Base-by-base conservation (phyloP, 2,888 invertebrate genomes). In the Tetropium fuscum region DNA sequence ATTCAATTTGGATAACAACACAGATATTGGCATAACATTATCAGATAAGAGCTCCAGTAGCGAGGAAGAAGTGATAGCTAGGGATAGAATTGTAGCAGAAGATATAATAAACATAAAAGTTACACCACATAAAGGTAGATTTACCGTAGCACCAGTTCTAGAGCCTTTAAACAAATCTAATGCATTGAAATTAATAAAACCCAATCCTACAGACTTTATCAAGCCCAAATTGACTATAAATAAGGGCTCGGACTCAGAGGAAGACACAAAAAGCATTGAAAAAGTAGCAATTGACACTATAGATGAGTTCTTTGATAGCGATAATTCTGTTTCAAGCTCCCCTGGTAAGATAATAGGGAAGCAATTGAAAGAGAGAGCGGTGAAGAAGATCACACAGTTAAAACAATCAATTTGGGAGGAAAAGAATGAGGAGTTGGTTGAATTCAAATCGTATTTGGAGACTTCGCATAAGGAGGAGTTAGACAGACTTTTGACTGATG, bases 151-250 rank as follows among this genome's bases (percentile, higher is more conserved):
- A 2, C 74, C 78, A 2, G 79, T 78, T 10, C 44, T 69, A 15
- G 75, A 77, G 53, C 60, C 68, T 56, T 15, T 48, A 20, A 64
- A 27, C 18, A 43, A 11, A 58, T 60, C 51, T 1, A 68, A 64
- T 38, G 69, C 70, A 57, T 69, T 80, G 53, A 86, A 87, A 32
- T 74, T 87, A 1, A 77, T 87, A 0, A 84, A 86, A 53, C 87
- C 87, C 0, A 84, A 87, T 4, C 84, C 87, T 0, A 83, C 81
- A 0, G 87, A 87, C 66, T 88, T 87, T 67, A 85, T 87, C 49
- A 86, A 86, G 68, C 86, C 85, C 0, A 85, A 85, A 64, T 74
- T 87, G 0, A 87, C 86, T 64, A 83, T 85, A 60, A 86, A 84
- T 82, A 63, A 69, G 71, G 69, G 76, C 11, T 78, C 80, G 1